A percentile compares a stretch with the other conserved stretches of the same genome.
Evolutionary conservation across 2,113 vertebrate species (phyloP).

Genomic region (Pontoporia blainvillei): DNA sequence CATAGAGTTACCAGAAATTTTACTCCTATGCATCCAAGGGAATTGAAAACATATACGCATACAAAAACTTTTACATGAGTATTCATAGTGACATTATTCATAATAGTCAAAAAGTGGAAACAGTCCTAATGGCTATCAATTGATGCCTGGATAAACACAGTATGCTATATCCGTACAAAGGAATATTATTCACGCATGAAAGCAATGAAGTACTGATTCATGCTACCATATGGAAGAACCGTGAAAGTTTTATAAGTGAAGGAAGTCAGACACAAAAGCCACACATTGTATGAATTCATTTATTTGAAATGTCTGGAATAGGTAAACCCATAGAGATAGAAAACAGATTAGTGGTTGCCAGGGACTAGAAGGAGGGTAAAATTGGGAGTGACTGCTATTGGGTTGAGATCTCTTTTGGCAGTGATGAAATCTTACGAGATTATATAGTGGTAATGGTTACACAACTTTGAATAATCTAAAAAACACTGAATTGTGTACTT

Average conservation of each 20-base stretch:
- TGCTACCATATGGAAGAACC: background rate
- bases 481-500: background rate
- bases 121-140: background rate
- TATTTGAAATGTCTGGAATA: background rate
- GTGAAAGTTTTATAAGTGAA: slow-evolving; percentile 14
- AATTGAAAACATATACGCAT: background rate
- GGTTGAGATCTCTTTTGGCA: background rate
- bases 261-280: background rate
- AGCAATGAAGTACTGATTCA: background rate
- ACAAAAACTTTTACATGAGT: background rate
- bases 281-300: background rate
- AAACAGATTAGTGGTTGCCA: background rate
- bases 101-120: background rate
- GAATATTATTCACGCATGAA: background rate
- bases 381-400: background rate
- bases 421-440: background rate
- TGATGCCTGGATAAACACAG: background rate
- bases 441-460: background rate
- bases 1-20: background rate
- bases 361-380: background rate
- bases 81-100: background rate
- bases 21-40: background rate
- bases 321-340: background rate
- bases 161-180: background rate
- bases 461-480: background rate